phyloP scores from a whole-genome alignment of 2,888 invertebrate genomes.

The Smittia aterrima region DNA sequence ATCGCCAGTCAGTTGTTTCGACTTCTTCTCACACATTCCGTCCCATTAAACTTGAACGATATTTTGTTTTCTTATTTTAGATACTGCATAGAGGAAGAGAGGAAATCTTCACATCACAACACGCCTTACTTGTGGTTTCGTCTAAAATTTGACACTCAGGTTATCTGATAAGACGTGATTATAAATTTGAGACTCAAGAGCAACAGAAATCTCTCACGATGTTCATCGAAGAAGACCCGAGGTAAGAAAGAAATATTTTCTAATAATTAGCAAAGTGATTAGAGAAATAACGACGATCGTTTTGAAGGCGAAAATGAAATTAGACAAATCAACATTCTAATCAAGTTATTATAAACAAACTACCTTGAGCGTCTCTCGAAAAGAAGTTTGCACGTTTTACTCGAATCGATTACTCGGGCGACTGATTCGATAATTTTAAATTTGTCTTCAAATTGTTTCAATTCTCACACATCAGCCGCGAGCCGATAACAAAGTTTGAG shows the following conservation, averaged over 20 bases:
- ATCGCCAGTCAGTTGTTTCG: background rate
- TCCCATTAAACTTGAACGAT: background rate
- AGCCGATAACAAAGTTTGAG: too few relatives aligned
- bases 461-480: too few relatives aligned
- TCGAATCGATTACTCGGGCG: too few relatives aligned
- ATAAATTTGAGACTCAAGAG: background rate
- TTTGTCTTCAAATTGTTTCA: too few relatives aligned
- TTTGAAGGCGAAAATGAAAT: too few relatives aligned
- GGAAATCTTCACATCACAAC: background rate
- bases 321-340: too few relatives aligned
- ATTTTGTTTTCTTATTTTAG: background rate
- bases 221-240: constrained; percentile 39
- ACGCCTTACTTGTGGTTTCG: too few relatives aligned
- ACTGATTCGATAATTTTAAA: too few relatives aligned
- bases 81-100: background rate
- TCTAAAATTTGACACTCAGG: too few relatives aligned
- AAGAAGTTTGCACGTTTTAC: too few relatives aligned
- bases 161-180: background rate
- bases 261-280: background rate
- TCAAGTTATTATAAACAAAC: too few relatives aligned
- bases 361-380: too few relatives aligned
- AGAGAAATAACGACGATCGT: background rate
- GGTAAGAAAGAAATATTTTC: constrained; percentile 3
- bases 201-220: background rate
- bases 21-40: background rate